A percentile compares a stretch with the other conserved stretches of the same genome.
phyloP scores from a whole-genome alignment of 2,888 invertebrate species.

The Drosophila maculinotata region DNA sequence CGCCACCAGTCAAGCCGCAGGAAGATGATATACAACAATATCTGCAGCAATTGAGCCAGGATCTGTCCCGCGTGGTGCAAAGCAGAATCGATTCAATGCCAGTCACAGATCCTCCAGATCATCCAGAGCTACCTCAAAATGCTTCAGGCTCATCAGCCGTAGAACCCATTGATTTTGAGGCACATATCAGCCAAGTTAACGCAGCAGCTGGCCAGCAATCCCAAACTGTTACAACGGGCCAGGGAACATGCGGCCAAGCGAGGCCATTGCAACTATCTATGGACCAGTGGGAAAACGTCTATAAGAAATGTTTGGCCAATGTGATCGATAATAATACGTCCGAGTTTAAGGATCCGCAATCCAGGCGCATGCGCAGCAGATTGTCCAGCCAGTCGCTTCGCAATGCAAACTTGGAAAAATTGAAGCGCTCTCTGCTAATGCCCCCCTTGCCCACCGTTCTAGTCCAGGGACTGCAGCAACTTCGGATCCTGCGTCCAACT shows the following conservation, averaged over 20 bases:
- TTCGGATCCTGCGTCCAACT: conserved; percentile 37
- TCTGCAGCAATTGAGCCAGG: conserved; percentile 24
- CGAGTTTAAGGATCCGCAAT: conserved; percentile 37
- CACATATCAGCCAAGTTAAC: conserved; percentile 1
- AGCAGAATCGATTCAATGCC: conserved; percentile 1
- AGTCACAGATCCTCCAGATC: rapidly evolving
- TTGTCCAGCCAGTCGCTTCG: conserved; percentile 1
- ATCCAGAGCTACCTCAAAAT: too few relatives aligned
- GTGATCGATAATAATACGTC: conserved; percentile 29
- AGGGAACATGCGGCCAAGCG: rapidly evolving
- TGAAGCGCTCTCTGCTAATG: conserved; percentile 23
- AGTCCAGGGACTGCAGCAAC: conserved; percentile 32
- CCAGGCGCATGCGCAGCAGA: conserved; percentile 17
- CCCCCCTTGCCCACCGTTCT: conserved; percentile 25
- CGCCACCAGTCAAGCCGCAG: too few relatives aligned
- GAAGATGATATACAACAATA: conserved; percentile 19
- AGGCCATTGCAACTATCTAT: not conserved
- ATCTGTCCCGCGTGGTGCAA: conserved; percentile 12
- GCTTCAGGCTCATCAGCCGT: not conserved
- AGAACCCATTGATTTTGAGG: conserved; percentile 8
- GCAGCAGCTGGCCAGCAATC: not conserved
- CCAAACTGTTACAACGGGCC: not conserved
- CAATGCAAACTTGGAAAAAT: not conserved
- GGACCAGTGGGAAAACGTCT: conserved; percentile 60
- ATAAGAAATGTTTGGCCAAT: conserved; percentile 13